These are phyloP conservation scores for Neolamprologus tretocephalus DNA, from an alignment of 2,113 vertebrate species.

Conservation along the genomic window DNA sequence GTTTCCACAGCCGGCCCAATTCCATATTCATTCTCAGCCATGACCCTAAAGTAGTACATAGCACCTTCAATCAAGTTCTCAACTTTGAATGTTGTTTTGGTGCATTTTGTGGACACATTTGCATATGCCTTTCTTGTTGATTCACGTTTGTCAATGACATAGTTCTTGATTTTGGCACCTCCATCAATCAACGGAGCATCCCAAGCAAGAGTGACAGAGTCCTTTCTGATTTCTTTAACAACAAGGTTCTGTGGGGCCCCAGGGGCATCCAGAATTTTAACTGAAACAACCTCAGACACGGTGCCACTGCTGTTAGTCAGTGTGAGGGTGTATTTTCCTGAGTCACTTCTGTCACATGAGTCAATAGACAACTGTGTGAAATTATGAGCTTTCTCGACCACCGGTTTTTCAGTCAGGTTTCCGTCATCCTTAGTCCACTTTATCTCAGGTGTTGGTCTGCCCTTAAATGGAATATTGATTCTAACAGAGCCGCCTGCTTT, in stretches of 20 bases:
- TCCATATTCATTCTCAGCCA: slow-evolving; percentile 98
- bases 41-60: slow-evolving; percentile 96
- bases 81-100: slow-evolving; percentile 87
- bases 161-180: slow-evolving; percentile 93
- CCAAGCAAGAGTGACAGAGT: slow-evolving; percentile 84
- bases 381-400: slow-evolving; percentile 84
- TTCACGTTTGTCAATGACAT: slow-evolving; percentile 94
- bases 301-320: slow-evolving; percentile 90
- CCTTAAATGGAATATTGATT: slow-evolving; percentile 91
- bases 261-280: slow-evolving; percentile 96
- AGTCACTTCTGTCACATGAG: slow-evolving; percentile 90
- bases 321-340: slow-evolving; percentile 87
- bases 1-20: slow-evolving; percentile 87
- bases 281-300: slow-evolving; percentile 89
- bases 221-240: slow-evolving; percentile 88
- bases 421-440: slow-evolving; percentile 91
- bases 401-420: slow-evolving; percentile 82
- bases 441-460: slow-evolving; percentile 88
- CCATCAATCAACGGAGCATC: slow-evolving; percentile 91
- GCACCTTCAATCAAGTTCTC: slow-evolving; percentile 90
- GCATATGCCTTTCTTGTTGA: slow-evolving; percentile 92
- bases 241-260: slow-evolving; percentile 84
- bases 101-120: slow-evolving; percentile 87
- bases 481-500: slow-evolving; percentile 89
- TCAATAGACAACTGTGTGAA: slow-evolving; percentile 94